Evolutionary conservation across 2,113 vertebrate genomes (phyloP).

Genomic region (Brachyhypopomus gauderio): DNA sequence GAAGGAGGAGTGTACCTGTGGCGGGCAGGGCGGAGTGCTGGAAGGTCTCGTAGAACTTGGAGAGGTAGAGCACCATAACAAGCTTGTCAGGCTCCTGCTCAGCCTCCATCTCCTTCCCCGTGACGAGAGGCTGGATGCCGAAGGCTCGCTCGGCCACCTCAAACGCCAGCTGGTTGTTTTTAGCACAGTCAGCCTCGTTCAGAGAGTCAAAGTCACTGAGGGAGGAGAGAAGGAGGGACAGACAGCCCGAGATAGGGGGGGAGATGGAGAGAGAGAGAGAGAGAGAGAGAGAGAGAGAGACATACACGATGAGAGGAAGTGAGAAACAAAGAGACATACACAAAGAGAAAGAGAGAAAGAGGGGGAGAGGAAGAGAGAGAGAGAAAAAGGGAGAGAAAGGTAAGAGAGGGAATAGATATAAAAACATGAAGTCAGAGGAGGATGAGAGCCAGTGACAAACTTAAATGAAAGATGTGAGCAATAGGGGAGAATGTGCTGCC

Average conservation of each 20-base stretch:
- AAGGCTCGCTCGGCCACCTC: slow-evolving; percentile 88
- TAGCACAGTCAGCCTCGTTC: slow-evolving; percentile 79
- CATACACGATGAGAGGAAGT: neutral
- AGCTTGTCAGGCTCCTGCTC: slow-evolving; percentile 86
- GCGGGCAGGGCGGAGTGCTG: slow-evolving; percentile 72
- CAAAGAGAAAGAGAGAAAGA: slow-evolving; percentile 6
- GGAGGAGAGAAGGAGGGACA: slow-evolving; percentile 34
- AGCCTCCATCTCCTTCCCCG: slow-evolving; percentile 83
- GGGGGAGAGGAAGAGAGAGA: neutral
- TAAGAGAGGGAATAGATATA: neutral
- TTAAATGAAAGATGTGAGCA: too few species aligned
- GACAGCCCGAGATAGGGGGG: neutral
- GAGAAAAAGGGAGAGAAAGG: neutral
- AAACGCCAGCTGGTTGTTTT: slow-evolving; percentile 92
- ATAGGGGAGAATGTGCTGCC: neutral
- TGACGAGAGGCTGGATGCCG: slow-evolving; percentile 88
- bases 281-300: neutral
- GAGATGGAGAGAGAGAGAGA: neutral
- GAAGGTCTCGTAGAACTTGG: slow-evolving; percentile 92
- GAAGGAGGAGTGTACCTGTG: slow-evolving; percentile 69
- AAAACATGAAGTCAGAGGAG: too few species aligned
- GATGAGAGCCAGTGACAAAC: too few species aligned
- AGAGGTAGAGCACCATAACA: slow-evolving; percentile 95
- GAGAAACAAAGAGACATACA: neutral
- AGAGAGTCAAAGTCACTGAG: slow-evolving; percentile 83